Evolutionary conservation across 2,797 vertebrate species (phyloP).

Genomic region (Serranus cabrilla): DNA sequence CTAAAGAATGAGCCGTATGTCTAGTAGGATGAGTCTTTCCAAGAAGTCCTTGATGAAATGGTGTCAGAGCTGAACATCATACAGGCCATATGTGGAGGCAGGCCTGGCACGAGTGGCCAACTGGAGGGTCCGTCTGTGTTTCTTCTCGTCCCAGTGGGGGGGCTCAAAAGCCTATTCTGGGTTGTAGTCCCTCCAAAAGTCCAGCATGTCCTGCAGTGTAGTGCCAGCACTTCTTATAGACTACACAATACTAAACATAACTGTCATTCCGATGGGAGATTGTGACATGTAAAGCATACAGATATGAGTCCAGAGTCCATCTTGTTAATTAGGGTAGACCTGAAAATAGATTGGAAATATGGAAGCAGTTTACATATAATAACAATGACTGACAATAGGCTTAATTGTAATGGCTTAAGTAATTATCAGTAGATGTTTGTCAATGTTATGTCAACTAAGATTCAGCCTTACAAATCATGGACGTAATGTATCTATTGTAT

Average conservation of each 20-base stretch:
- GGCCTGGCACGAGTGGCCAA: conserved; percentile 63
- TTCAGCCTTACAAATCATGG: conserved; percentile 19
- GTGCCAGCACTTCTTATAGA: conserved; percentile 66
- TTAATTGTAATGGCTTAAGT: conserved; percentile 28
- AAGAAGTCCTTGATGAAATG: conserved; percentile 63
- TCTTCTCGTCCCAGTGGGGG: conserved; percentile 46
- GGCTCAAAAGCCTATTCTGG: conserved; percentile 60
- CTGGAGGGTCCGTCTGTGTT: conserved; percentile 67
- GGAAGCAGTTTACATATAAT: conserved; percentile 6
- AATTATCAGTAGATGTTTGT: conserved; percentile 30
- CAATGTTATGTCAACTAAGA: conserved; percentile 20
- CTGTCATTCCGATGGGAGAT: conserved; percentile 44
- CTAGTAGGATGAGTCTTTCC: conserved; percentile 22
- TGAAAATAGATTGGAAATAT: conserved; percentile 41
- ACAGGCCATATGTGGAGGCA: conserved; percentile 73
- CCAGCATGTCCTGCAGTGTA: conserved; percentile 44
- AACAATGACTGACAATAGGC: conserved; percentile 10
- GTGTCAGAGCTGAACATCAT: conserved; percentile 68
- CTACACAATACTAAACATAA: conserved; percentile 51
- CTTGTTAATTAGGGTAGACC: conserved; percentile 32
- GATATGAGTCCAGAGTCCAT: conserved; percentile 9
- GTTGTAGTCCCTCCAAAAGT: conserved; percentile 51
- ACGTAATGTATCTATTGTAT: conserved; percentile 4
- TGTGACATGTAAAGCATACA: conserved; percentile 21
- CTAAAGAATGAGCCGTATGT: conserved; percentile 8